These are phyloP conservation scores for Desoria tigrina DNA, from an alignment of 2,888 invertebrate species.

Conservation along the genomic window DNA sequence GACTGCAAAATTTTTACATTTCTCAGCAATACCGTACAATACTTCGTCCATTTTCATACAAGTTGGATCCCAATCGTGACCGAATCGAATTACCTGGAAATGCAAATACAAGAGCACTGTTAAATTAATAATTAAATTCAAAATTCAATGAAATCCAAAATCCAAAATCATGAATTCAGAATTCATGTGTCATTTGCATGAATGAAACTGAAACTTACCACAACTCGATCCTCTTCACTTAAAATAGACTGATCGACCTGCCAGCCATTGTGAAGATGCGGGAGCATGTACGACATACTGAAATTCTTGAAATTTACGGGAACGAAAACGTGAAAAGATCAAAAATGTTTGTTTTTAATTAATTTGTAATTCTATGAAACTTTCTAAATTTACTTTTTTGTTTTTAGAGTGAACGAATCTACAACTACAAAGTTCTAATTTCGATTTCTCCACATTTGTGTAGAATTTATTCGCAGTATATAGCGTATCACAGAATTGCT, in stretches of 20 bases:
- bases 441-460: too few relatives aligned
- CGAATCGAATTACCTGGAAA: constrained; percentile 86
- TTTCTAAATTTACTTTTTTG: neutral
- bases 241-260: constrained; percentile 99
- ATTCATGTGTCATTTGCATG: neutral
- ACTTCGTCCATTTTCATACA: constrained; percentile 99
- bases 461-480: too few relatives aligned
- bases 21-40: constrained; percentile 90
- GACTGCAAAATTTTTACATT: constrained; percentile 98
- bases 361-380: neutral
- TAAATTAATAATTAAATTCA: neutral
- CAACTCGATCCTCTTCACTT: constrained; percentile 96
- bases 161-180: neutral
- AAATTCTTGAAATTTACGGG: constrained; percentile 6
- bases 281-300: constrained; percentile 98
- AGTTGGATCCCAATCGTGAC: constrained; percentile 99
- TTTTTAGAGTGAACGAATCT: too few relatives aligned
- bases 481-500: too few relatives aligned
- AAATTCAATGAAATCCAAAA: constrained; percentile 7
- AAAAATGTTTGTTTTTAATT: neutral
- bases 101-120: constrained; percentile 24
- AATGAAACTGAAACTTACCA: constrained; percentile 67
- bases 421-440: too few relatives aligned
- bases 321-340: too few relatives aligned
- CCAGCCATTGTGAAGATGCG: constrained; percentile 99